Base-by-base conservation (phyloP, 2,888 invertebrate genomes). In the Monoplex corrugatus region DNA sequence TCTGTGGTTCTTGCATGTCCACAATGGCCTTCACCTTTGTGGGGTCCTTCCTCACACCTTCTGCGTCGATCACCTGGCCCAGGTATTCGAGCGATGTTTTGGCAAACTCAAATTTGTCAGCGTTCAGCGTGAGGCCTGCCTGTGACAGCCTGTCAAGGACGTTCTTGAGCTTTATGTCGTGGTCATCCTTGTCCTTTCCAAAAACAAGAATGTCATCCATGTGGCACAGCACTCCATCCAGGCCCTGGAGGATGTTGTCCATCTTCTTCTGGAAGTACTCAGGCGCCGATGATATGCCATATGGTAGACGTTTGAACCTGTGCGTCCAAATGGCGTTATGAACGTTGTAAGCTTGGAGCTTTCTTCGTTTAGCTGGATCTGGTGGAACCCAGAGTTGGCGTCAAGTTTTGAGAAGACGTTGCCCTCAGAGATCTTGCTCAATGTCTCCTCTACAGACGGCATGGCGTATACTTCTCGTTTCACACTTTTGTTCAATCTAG, bases 41-140 rank as follows among this genome's bases (percentile, higher is more conserved):
- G 1, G 96, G 93, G 63, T 97, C 96, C 88, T 95, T 0, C 97
- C 97, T 91, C 97, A 95, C 0, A 97, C 97, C 0, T 97, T 96
- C 0, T 97, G 97, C 87, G 96, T 96, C 89, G 97, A 91, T 0
- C 97, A 97, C 89, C 91, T 87, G 35, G 28, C 43, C 80, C 80
- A 80, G 19, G 80, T 43, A 80, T 28, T 43, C n/a, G 16, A 80
- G 40, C 28, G 35, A 19, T 43, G 43, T 43, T 80, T 80, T 80
- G 35, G 80, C 40, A n/a, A 43, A 80, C n/a, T 80, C 43, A 19
- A 40, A 80, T 28, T 80, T 80, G 28, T 28, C 80, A 19, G 75
- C 35, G 43, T 80, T 80, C 32, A 84, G 57, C 28, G 57, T 84
- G 50, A 57, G 35, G 35, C 80, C 80, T 3, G 80, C 44, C 28